These are phyloP conservation scores for Eupithecia dodoneata DNA, from an alignment of 2,888 invertebrate genomes.

Conservation along the genomic window DNA sequence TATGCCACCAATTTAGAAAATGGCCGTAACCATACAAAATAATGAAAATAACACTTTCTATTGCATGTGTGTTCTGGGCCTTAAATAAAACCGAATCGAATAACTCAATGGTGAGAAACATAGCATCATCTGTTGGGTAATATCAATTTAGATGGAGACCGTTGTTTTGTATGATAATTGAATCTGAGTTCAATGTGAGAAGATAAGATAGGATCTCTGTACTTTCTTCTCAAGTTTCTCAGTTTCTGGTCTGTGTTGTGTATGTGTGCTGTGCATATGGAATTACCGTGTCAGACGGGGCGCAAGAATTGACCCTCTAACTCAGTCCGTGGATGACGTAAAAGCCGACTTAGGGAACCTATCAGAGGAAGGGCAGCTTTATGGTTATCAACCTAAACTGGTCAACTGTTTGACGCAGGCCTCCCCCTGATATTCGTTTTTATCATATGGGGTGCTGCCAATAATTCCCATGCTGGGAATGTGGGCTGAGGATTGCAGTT, in stretches of 20 bases:
- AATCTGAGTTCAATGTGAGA: background rate
- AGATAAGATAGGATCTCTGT: background rate
- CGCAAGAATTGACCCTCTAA: background rate
- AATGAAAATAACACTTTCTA: background rate
- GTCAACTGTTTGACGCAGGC: background rate
- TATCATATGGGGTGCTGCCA: no score
- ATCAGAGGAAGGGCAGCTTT: no score
- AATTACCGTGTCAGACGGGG: background rate
- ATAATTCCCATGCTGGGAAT: no score
- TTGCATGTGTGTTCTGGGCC: background rate
- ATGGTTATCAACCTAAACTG: no score
- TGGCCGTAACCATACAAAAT: background rate
- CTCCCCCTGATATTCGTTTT: background rate
- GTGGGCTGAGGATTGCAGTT: no score
- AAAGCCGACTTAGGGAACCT: no score
- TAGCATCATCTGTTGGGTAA: conserved; percentile 1
- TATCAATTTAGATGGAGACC: conserved; percentile 6
- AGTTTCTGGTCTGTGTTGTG: background rate
- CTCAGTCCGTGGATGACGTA: no score
- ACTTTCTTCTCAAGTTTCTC: background rate
- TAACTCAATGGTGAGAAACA: background rate
- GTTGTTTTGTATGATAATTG: conserved; percentile 10
- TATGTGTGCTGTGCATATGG: no score
- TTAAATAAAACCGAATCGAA: conserved; percentile 10
- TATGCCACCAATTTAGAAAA: background rate